phyloP scores from a whole-genome alignment of 2,888 invertebrate species.

The Thecocarcelia acutangulata region DNA sequence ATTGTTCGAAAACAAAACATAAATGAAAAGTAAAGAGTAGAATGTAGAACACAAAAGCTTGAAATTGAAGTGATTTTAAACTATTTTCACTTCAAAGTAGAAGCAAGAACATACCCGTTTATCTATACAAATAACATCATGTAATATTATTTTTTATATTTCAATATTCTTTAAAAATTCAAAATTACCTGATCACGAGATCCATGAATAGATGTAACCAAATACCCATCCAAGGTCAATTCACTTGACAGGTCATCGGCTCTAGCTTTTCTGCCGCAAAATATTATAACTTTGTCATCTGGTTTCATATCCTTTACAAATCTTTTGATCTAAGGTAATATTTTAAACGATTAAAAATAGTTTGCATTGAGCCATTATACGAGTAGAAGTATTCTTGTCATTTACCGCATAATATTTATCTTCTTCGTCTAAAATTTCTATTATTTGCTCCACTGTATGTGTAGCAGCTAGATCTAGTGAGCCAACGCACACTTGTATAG shows the following conservation, averaged over 20 bases:
- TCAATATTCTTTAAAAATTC: not conserved
- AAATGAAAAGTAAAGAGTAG: too few species aligned
- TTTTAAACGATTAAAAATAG: too few species aligned
- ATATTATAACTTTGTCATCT: conserved; percentile 93
- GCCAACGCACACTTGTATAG: conserved; percentile 94
- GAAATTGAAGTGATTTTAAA: too few species aligned
- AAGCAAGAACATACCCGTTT: too few species aligned
- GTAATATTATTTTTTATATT: too few species aligned
- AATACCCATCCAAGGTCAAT: conserved; percentile 85
- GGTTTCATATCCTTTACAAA: conserved; percentile 87
- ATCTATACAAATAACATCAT: too few species aligned
- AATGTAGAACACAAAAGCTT: too few species aligned
- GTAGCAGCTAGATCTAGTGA: conserved; percentile 93
- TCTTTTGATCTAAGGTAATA: conserved; percentile 83
- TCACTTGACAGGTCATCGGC: conserved; percentile 93
- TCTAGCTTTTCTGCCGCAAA: conserved; percentile 92
- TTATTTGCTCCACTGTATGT: conserved; percentile 91
- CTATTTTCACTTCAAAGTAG: too few species aligned
- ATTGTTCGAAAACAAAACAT: too few species aligned
- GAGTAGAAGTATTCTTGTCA: not conserved
- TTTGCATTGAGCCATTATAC: too few species aligned
- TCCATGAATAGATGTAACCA: conserved; percentile 88
- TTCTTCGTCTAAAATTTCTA: conserved; percentile 88
- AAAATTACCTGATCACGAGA: conserved; percentile 87
- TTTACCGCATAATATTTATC: conserved; percentile 83